Evolutionary conservation across 2,888 invertebrate species (phyloP), one percentile per base, ranked within the genome.

Genomic region (Helicoverpa assulta): DNA sequence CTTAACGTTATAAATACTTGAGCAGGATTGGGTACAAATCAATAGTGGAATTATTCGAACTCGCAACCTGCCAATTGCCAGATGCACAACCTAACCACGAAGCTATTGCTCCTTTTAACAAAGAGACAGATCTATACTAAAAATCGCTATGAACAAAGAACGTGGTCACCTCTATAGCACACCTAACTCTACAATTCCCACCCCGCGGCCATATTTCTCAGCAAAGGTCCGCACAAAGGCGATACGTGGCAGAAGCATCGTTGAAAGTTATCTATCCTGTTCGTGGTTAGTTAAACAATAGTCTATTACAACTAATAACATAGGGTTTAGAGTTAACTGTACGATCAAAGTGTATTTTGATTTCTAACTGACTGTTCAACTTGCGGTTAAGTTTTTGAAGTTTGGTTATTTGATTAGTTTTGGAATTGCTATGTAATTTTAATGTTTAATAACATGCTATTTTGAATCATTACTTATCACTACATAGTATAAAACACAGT

Each of bases 161-260:
- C 14, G 0, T 6, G 4, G 67, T 50, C 55, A 18, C 5, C 2
- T 75, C 73, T 76, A 66, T 51, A 16, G 37, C 0, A 33, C 19
- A n/a, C 0, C 10, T 55, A n/a, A 7, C 43, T 89, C 89, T 89
- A 78, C 55, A 70, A 52, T 53, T 47, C 66, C 62, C 61, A 60
- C 87, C 92, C 86, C 64, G 55, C 59, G 88, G 93, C 89, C 63
- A 87, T 90, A 89, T 88, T 88, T 86, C 89, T 87, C 81, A 78
- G 83, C 79, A 83, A 86, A 87, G 88, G 84, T 86, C 85, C 78
- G 76, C 85, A 89, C 92, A 91, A 91, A 91, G 92, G 88, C 85
- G 87, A 92, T 92, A 92, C 88, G 88, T 88, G 87, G 85, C 86
- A 87, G 85, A 81, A 85, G 64, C 84, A 80, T 70, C 71, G 75